phyloP scores from a whole-genome alignment of 2,888 invertebrate genomes.

The Cepaea hortensis region DNA sequence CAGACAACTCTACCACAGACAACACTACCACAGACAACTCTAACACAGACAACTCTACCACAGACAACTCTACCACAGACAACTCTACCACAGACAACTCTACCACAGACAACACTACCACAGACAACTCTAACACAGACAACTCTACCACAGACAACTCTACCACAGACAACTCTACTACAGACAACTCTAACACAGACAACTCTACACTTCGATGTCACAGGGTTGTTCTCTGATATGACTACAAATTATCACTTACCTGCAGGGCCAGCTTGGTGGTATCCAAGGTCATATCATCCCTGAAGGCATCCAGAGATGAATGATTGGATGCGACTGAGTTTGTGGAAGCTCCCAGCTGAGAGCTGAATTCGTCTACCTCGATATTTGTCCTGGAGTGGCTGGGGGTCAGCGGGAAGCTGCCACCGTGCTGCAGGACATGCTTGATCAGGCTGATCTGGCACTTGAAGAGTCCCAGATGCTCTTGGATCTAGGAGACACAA shows the following conservation, averaged over 20 bases:
- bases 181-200: too few relatives aligned
- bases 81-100: too few relatives aligned
- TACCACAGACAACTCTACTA: too few relatives aligned
- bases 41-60: too few relatives aligned
- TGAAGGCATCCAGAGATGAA: neutral
- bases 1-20: too few relatives aligned
- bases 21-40: too few relatives aligned
- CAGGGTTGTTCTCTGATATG: too few relatives aligned
- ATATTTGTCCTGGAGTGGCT: neutral
- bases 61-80: too few relatives aligned
- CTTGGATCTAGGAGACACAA: slow-evolving; percentile 22
- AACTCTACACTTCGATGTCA: too few relatives aligned
- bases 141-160: too few relatives aligned
- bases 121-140: too few relatives aligned
- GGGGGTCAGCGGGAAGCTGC: neutral
- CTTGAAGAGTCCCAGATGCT: slow-evolving; percentile 30
- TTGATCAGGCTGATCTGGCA: slow-evolving; percentile 22
- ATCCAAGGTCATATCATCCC: neutral
- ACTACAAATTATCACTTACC: neutral
- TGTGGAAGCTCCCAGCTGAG: slow-evolving; percentile 5
- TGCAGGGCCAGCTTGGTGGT: neutral
- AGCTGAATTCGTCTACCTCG: neutral
- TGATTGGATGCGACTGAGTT: neutral
- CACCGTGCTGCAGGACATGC: slow-evolving; percentile 18
- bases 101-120: too few relatives aligned